Evolutionary conservation across 53 echinoderm and acorn worm species (phyloP), one percentile per base, ranked within the genome.

Genomic region (Paracentrotus lividus): DNA sequence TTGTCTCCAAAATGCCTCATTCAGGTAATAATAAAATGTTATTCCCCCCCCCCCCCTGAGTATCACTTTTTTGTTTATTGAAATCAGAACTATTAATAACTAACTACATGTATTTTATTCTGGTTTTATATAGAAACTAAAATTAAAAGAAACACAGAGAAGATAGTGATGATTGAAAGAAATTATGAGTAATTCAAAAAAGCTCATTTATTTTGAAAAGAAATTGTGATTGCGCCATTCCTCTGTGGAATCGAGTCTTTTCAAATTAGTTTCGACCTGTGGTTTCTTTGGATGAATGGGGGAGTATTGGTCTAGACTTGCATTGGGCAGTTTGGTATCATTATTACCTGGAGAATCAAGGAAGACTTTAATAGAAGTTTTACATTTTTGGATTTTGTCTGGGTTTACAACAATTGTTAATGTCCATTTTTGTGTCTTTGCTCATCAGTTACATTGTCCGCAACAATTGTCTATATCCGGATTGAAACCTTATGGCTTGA

Each of bases 141-240:
- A 40, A 72, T 20, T 18, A 38, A 7, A 40, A 20, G 32, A 72
- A 38, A 18, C 8, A 72, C 38, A 72, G 8, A 72, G 3, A 72
- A 32, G 21, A 72, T 72, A 47, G 45, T 81, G 81, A 42, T 77
- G 77, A 77, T 77, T 77, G 77, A 77, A 42, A 42, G 43, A 44
- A 42, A 23, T 77, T 77, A 13, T 77, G 77, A 77, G 77, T 77
- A 77, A 77, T 77, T 77, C 77, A 67, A 31, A 1, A 0, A 57
- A 4, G 8, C 21, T 20, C 16, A 72, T 40, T 32, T 72, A 72
- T 20, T 81, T 47, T 26, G 45, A 8, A 81, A 26, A 20, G 18
- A 3, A 45, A 44, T 12, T 23, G 26, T 47, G 27, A 10, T 16
- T 18, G n/a, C n/a, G n/a, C n/a, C n/a, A 42, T 76, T 45, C 5